A percentile compares a stretch with the other conserved stretches of the same genome.
phyloP scores from a whole-genome alignment of 1,140 invertebrate species.

The Heliconius eleuchia region DNA sequence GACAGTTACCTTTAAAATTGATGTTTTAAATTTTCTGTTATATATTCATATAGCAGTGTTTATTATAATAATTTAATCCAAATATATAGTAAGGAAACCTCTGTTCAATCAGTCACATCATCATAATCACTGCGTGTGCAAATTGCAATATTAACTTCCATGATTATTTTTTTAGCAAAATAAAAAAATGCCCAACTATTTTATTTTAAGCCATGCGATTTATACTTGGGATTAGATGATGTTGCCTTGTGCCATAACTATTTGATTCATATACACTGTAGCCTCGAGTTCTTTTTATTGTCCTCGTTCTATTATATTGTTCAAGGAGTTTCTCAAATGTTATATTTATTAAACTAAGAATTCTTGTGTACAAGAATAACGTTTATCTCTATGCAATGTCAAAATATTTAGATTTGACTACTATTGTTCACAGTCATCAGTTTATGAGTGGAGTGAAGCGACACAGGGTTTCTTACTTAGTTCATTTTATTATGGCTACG shows the following conservation, averaged over 20 bases:
- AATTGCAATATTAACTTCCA: not conserved
- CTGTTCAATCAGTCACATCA: not conserved
- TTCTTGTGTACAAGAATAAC: not conserved
- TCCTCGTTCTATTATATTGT: constrained; percentile 11
- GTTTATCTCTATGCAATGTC: not conserved
- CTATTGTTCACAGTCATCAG: constrained; percentile 44
- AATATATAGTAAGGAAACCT: not conserved
- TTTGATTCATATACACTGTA: not conserved
- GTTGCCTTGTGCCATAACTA: not conserved
- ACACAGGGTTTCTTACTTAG: constrained; percentile 82
- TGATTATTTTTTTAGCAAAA: not conserved
- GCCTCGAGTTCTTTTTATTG: not conserved
- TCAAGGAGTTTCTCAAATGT: not conserved
- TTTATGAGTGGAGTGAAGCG: constrained; percentile 83
- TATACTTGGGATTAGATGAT: no score
- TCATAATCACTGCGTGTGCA: not conserved
- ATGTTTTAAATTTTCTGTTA: not conserved
- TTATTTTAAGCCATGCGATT: no score
- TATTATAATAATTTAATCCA: not conserved
- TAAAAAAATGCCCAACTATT: no score
- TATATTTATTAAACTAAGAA: not conserved
- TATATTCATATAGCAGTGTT: not conserved
- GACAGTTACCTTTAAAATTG: not conserved
- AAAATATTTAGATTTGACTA: not conserved
- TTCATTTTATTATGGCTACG: constrained; percentile 83